Conservation (phyloP, 2,113 vertebrate genomes). For the Amblyopsis rosae region DNA sequence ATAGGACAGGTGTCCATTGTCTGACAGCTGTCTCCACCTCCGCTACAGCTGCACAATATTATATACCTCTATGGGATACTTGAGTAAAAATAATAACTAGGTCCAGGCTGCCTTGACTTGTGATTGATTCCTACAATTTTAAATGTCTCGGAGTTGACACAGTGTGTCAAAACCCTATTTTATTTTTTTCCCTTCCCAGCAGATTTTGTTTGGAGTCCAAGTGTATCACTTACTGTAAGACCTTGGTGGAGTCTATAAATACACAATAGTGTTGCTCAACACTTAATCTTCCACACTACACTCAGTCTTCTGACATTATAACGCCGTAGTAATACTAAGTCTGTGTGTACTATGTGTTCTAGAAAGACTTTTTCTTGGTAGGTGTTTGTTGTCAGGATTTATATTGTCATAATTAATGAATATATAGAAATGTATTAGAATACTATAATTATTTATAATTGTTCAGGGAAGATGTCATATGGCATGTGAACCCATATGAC, state of each 20-base stretch:
- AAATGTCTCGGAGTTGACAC: constrained; percentile 1
- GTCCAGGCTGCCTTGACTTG: background rate
- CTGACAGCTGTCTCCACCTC: constrained; percentile 20
- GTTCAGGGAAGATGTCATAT: background rate
- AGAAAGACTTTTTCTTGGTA: background rate
- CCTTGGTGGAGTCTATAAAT: background rate
- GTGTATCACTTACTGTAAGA: background rate
- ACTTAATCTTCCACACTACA: no score
- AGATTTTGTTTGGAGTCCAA: background rate
- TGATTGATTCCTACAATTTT: constrained; percentile 15
- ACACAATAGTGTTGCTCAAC: no score
- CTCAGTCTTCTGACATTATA: no score
- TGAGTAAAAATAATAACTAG: constrained; percentile 9
- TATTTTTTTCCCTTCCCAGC: background rate
- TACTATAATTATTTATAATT: no score
- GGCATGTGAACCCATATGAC: background rate
- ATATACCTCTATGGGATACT: background rate
- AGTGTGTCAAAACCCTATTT: background rate
- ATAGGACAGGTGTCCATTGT: constrained; percentile 15
- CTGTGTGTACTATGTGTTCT: background rate
- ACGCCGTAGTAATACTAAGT: background rate
- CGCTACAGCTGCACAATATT: constrained; percentile 11
- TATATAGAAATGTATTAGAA: background rate
- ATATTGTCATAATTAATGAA: no score
- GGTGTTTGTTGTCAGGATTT: no score